Base-by-base conservation (phyloP, 2,797 vertebrate species). In the Pterois miles region DNA sequence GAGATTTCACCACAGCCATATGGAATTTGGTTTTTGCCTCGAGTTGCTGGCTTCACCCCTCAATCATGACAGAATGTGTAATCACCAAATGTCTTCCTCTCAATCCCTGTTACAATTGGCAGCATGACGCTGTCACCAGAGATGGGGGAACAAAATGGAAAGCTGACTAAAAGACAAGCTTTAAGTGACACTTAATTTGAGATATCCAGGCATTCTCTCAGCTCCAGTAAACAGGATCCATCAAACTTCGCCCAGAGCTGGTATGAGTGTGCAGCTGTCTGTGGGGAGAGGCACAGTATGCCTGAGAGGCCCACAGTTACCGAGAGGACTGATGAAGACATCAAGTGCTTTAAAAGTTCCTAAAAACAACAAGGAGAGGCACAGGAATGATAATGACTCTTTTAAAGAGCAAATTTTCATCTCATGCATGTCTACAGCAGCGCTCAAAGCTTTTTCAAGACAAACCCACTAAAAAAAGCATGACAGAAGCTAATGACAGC, bases 111-210 rank as follows among this genome's bases (percentile, higher is more conserved):
- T 91, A 90, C 95, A 93, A 92, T 84, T 89, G 90, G 89, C 87
- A 88, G 84, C 86, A 85, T 80, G 70, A 82, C 66, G 90, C 91
- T 94, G 94, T 94, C 92, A 92, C 85, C n/a, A 71, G 87, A 91
- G 90, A 92, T 73, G 89, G 72, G 78, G 81, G 80, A 89, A 88
- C 90, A 92, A 88, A 94, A 93, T 90, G 87, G 89, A 93, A 87
- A 89, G 82, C 86, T 85, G 88, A 88, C 90, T 89, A 89, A 88
- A 92, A 93, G 92, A 94, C 92, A 84, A 86, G 91, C 89, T 91
- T 93, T 93, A 94, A 94, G 92, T 95, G 94, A 94, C 91, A 93
- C 89, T 94, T 94, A 92, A 94, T 94, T 93, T 91, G 89, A 95
- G 90, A 93, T 82, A 90, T 84, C 88, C 84, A 87, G 75, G 88